Evolutionary conservation across 2,113 vertebrate species (phyloP).

Genomic region (Diphyllodes magnificus): DNA sequence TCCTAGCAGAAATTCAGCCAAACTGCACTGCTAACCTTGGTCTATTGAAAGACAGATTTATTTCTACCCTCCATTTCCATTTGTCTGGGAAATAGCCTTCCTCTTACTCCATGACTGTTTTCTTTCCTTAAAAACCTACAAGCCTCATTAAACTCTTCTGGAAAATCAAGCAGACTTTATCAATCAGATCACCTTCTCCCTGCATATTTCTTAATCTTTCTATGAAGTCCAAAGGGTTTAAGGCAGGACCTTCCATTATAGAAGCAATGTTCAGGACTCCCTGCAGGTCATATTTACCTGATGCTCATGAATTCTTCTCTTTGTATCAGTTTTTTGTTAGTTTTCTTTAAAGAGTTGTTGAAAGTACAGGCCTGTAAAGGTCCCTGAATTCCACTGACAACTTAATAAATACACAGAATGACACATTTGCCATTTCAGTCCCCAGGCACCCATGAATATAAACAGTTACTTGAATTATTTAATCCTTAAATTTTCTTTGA

Average conservation of each 20-base stretch:
- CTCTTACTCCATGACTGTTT: neutral
- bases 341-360: neutral
- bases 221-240: neutral
- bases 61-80: neutral
- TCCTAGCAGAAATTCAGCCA: neutral
- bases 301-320: neutral
- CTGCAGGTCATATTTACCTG: neutral
- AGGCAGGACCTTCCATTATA: neutral
- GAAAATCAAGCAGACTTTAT: neutral
- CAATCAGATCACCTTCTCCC: neutral
- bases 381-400: neutral
- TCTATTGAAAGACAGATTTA: neutral
- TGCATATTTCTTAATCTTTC: neutral
- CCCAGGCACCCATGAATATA: neutral
- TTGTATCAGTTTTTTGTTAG: neutral
- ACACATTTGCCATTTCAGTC: neutral
- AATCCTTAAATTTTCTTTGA: neutral
- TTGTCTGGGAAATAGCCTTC: neutral
- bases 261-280: neutral
- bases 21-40: neutral
- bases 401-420: neutral
- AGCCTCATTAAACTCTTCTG: neutral
- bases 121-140: neutral
- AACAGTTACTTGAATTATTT: conserved; percentile 10
- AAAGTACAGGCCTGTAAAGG: neutral